These are phyloP conservation scores for Brachypodius melanocephalos DNA, from an alignment of 2,113 vertebrate genomes.

Conservation along the genomic window DNA sequence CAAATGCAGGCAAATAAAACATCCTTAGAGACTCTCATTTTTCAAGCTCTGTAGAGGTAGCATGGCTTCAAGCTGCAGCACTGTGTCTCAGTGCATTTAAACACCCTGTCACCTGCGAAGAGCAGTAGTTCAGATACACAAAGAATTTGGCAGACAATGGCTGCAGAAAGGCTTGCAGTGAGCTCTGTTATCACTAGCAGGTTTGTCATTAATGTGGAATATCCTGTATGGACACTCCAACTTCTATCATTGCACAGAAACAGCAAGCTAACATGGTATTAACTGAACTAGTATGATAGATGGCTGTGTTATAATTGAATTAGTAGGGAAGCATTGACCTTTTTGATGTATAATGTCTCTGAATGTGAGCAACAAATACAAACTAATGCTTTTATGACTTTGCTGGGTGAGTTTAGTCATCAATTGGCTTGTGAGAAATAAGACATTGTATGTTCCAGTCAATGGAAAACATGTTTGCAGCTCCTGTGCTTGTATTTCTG, in stretches of 20 bases:
- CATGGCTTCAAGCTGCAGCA: neutral
- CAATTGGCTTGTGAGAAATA: conserved; percentile 57
- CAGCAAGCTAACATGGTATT: neutral
- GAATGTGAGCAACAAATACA: conserved; percentile 61
- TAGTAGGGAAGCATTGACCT: conserved; percentile 67
- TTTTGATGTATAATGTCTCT: conserved; percentile 57
- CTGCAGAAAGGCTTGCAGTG: neutral
- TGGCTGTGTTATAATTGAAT: conserved; percentile 63
- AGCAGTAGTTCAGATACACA: neutral
- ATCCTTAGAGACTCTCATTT: neutral
- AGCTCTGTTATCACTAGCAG: neutral
- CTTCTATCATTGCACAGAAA: neutral
- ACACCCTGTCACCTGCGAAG: neutral
- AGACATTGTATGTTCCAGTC: neutral
- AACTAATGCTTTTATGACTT: conserved; percentile 65
- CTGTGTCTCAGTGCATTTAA: neutral
- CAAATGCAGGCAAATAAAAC: neutral
- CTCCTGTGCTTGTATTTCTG: neutral
- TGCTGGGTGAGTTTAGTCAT: conserved; percentile 46
- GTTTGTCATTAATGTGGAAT: neutral
- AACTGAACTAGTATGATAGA: conserved; percentile 46
- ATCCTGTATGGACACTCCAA: neutral
- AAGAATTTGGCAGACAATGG: neutral
- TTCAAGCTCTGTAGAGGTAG: neutral
- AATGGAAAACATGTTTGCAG: conserved; percentile 45